Evolutionary conservation across 2,888 invertebrate species (phyloP).

Genomic region (Eumacrocentrus americanus): DNA sequence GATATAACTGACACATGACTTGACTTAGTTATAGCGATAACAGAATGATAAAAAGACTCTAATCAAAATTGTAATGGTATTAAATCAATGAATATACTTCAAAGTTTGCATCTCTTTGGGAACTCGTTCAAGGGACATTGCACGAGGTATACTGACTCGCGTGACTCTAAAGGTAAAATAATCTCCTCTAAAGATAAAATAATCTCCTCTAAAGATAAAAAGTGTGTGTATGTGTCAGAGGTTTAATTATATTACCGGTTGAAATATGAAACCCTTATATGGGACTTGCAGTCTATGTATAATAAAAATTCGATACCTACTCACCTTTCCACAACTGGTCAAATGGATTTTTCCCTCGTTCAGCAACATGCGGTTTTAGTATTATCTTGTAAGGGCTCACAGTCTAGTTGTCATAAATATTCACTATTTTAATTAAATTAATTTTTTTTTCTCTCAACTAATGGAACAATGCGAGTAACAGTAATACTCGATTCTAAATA

Average conservation of each 20-base stretch:
- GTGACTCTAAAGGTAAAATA: constrained; percentile 41
- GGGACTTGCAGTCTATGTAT: background rate
- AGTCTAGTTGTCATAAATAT: no score
- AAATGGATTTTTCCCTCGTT: no score
- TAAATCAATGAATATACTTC: background rate
- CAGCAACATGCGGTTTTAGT: no score
- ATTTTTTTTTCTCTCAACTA: no score
- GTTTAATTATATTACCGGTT: constrained; percentile 3
- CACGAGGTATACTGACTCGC: constrained; percentile 26
- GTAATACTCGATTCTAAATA: no score
- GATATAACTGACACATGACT: background rate
- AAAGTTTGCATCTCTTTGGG: background rate
- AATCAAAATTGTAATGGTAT: background rate
- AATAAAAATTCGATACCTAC: background rate
- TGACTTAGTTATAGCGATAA: background rate
- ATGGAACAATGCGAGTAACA: no score
- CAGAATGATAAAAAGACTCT: background rate
- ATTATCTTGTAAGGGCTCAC: no score
- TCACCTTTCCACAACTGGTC: background rate
- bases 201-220: constrained; percentile 34
- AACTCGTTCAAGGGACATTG: constrained; percentile 39
- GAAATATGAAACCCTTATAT: background rate
- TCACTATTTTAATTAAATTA: no score
- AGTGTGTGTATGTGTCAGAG: background rate
- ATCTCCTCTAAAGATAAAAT: constrained; percentile 44